phyloP scores from a whole-genome alignment of 2,888 invertebrate genomes.

The Aspidapion aeneum region DNA sequence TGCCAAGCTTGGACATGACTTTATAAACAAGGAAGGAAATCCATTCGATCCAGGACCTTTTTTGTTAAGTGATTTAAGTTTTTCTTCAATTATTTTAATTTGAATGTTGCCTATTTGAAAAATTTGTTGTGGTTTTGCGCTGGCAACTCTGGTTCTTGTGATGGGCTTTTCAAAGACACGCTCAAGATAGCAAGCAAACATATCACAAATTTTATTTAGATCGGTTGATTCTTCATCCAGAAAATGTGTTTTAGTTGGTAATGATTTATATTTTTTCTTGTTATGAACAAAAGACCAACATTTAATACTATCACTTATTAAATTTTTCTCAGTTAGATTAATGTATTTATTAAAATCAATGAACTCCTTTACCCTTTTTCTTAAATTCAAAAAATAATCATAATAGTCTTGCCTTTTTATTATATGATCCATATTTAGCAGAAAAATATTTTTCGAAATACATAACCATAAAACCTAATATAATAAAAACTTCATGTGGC shows the following conservation, averaged over 20 bases:
- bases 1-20: too few species aligned
- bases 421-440: constrained; percentile 6
- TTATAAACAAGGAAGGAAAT: background rate
- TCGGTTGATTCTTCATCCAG: background rate
- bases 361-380: constrained; percentile 5
- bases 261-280: background rate
- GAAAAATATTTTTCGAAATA: constrained; percentile 6
- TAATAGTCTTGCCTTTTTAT: too few species aligned
- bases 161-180: background rate
- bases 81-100: background rate
- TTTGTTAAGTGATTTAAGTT: background rate
- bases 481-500: constrained; percentile 3
- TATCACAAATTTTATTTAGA: background rate
- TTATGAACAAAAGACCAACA: background rate
- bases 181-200: background rate
- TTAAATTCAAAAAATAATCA: constrained; percentile 1
- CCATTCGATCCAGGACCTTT: background rate
- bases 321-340: background rate
- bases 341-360: background rate
- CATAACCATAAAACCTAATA: constrained; percentile 8
- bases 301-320: background rate
- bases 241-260: background rate
- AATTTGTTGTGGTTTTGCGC: background rate
- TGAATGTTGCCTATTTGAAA: background rate
- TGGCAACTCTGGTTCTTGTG: background rate